Conservation (phyloP, 2,797 vertebrate genomes). For the Clarias laeviceps region DNA sequence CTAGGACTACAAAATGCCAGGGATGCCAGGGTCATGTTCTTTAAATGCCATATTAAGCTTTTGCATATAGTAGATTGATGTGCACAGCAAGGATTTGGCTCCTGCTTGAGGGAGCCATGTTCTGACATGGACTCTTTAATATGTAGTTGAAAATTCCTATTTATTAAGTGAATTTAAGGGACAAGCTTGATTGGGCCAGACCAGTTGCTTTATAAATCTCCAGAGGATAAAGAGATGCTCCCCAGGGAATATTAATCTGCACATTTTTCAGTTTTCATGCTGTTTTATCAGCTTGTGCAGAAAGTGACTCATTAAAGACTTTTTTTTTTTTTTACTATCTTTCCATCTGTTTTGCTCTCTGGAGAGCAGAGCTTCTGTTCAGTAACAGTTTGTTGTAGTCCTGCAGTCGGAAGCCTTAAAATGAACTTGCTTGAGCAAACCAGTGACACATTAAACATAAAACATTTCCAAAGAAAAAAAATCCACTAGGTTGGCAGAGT, state of each 20-base stretch:
- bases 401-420: background rate
- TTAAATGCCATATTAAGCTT: background rate
- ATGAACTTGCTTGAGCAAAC: background rate
- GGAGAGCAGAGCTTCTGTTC: slow-evolving; percentile 21
- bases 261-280: slow-evolving; percentile 14
- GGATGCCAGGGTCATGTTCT: background rate
- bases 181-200: background rate
- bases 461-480: background rate
- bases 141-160: background rate
- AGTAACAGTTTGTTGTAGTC: slow-evolving; percentile 14
- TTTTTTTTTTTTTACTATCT: background rate
- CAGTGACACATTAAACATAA: background rate
- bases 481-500: background rate
- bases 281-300: slow-evolving; percentile 29
- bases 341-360: slow-evolving; percentile 24
- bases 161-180: background rate
- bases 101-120: background rate
- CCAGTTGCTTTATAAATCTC: background rate
- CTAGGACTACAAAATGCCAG: background rate
- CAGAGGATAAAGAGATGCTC: slow-evolving; percentile 1
- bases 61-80: too few species aligned
- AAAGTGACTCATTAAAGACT: slow-evolving; percentile 11
- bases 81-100: background rate
- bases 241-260: background rate
- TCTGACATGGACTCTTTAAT: background rate